phyloP scores from a whole-genome alignment of 2,888 invertebrate genomes.

The Deroplatys truncata region DNA sequence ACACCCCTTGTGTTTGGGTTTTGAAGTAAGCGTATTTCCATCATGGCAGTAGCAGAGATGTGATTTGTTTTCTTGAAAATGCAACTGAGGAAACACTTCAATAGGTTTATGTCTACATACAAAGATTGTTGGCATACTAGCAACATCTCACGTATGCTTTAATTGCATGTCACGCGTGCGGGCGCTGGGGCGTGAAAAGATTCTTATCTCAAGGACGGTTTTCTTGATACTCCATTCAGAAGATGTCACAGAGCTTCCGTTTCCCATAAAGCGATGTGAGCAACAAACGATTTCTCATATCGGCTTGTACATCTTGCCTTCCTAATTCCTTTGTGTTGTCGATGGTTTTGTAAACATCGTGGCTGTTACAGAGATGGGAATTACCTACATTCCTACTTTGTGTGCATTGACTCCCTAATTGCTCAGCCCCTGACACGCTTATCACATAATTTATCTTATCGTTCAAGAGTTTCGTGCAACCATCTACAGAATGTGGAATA shows the following conservation, averaged over 20 bases:
- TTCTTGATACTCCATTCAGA: background rate
- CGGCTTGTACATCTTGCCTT: background rate
- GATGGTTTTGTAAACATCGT: background rate
- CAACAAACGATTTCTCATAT: background rate
- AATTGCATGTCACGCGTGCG: background rate
- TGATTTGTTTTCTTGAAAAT: too few species aligned
- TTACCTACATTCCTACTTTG: background rate
- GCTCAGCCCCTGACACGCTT: background rate
- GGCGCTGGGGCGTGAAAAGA: background rate
- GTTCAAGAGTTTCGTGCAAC: too few species aligned
- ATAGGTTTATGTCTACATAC: too few species aligned
- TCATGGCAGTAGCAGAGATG: too few species aligned
- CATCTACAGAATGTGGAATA: too few species aligned
- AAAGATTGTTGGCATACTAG: too few species aligned
- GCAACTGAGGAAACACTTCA: too few species aligned
- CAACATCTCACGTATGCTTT: background rate
- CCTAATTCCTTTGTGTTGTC: background rate
- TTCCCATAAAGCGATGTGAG: background rate
- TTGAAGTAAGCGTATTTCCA: too few species aligned
- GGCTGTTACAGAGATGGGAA: background rate
- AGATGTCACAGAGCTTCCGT: background rate
- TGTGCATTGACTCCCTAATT: background rate
- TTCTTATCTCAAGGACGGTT: background rate
- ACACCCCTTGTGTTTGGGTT: too few species aligned
- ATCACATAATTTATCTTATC: too few species aligned